A percentile compares a stretch with the other conserved stretches of the same genome.
Conservation (phyloP, 2,888 invertebrate genomes). For the Sinelater perroti region DNA sequence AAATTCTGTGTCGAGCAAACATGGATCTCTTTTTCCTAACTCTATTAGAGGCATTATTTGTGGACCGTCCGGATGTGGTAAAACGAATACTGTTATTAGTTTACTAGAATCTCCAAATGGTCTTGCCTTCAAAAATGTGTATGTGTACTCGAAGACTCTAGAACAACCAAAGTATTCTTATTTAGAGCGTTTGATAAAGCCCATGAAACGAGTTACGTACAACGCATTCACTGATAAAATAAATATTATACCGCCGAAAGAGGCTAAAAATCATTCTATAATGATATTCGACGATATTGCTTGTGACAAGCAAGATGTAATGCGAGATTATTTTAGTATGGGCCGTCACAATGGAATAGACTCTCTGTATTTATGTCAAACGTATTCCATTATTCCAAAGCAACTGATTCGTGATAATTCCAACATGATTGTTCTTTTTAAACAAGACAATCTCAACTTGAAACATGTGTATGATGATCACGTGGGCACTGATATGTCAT, state of each 20-base stretch:
- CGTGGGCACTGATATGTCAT: conserved; percentile 44
- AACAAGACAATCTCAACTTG: conserved; percentile 53
- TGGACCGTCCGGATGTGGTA: conserved; percentile 55
- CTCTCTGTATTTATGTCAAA: conserved; percentile 53
- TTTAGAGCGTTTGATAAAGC: conserved; percentile 42
- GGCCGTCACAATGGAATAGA: conserved; percentile 52
- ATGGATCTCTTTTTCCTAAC: conserved; percentile 48
- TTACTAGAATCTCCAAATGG: conserved; percentile 52
- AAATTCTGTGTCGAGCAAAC: too few species aligned
- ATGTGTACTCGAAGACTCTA: conserved; percentile 51
- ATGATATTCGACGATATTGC: conserved; percentile 57
- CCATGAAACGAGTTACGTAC: conserved; percentile 44
- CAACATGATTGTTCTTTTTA: conserved; percentile 53
- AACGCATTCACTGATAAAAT: conserved; percentile 40
- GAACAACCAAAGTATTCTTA: conserved; percentile 50
- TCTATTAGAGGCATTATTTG: conserved; percentile 47
- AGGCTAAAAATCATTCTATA: conserved; percentile 49
- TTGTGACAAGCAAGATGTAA: conserved; percentile 50
- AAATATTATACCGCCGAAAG: conserved; percentile 40
- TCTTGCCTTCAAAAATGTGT: conserved; percentile 54
- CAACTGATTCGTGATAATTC: conserved; percentile 54
- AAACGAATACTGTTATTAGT: conserved; percentile 52
- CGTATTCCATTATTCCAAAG: conserved; percentile 53
- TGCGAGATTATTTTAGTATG: conserved; percentile 51
- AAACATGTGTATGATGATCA: conserved; percentile 47